These are phyloP conservation scores for Sinosuthora webbiana DNA, from an alignment of 2,113 vertebrate genomes.

Conservation along the genomic window DNA sequence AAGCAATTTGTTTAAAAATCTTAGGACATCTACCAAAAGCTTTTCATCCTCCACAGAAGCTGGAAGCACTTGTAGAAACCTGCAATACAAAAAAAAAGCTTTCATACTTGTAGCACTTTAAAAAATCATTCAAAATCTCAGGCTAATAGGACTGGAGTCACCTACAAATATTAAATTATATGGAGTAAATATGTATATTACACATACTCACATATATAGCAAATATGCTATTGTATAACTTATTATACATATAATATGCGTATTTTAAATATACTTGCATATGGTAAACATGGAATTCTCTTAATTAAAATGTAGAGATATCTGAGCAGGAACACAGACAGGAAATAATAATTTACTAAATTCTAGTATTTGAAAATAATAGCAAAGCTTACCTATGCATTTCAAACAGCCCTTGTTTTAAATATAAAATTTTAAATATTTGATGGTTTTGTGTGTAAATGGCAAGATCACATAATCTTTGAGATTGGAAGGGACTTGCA, in stretches of 20 bases:
- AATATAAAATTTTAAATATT: background rate
- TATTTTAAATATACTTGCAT: background rate
- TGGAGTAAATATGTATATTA: background rate
- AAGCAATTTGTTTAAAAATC: slow-evolving; percentile 86
- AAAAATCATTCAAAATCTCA: background rate
- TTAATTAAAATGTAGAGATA: background rate
- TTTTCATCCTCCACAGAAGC: slow-evolving; percentile 89
- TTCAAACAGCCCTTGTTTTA: background rate
- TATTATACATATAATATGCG: background rate
- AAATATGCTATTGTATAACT: background rate
- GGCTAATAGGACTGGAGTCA: background rate
- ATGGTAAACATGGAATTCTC: background rate
- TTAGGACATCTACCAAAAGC: slow-evolving; percentile 86
- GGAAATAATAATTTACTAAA: background rate
- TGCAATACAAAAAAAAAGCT: slow-evolving; percentile 44
- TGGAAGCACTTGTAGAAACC: slow-evolving; percentile 93
- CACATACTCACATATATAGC: background rate
- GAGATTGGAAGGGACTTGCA: background rate
- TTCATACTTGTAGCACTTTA: background rate
- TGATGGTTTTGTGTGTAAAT: background rate
- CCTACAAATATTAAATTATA: background rate
- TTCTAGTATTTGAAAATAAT: background rate
- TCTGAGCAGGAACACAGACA: background rate
- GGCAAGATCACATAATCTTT: background rate
- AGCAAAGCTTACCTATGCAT: background rate